Conservation (phyloP, 2,888 invertebrate species). For the Achlya flavicornis region DNA sequence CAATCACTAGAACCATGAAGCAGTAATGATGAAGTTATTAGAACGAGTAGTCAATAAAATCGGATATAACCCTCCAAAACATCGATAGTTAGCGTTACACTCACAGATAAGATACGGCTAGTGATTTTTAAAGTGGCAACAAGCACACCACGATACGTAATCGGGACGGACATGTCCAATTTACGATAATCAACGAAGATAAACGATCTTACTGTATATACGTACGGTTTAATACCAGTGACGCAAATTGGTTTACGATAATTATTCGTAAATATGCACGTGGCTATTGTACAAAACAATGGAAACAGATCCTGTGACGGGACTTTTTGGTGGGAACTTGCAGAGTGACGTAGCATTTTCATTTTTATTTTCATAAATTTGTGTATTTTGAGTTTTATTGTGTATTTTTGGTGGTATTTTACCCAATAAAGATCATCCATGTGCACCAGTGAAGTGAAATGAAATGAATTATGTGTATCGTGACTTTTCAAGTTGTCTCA, state of each 20-base stretch:
- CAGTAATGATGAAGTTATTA: background rate
- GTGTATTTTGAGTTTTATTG: no score
- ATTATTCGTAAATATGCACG: background rate
- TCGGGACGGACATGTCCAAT: slow-evolving; percentile 33
- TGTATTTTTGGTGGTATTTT: no score
- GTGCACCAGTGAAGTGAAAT: no score
- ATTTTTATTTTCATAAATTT: no score
- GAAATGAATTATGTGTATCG: no score
- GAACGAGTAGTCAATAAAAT: slow-evolving; percentile 6
- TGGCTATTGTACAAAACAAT: no score
- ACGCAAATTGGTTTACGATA: slow-evolving; percentile 15
- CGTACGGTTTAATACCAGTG: slow-evolving; percentile 17
- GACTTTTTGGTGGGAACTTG: no score
- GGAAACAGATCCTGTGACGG: no score
- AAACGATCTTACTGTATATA: slow-evolving; percentile 22
- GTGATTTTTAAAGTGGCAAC: slow-evolving; percentile 37
- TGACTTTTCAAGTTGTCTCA: no score
- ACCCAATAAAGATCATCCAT: no score
- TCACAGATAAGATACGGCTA: slow-evolving; percentile 19
- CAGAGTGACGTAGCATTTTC: no score
- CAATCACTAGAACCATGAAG: no score
- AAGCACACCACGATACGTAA: slow-evolving; percentile 22
- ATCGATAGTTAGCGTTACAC: slow-evolving; percentile 10
- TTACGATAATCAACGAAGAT: slow-evolving; percentile 33
- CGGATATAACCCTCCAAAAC: slow-evolving; percentile 1